phyloP scores from a whole-genome alignment of 92 coral and sea anemone genomes.

The Phenganax stokvisi region DNA sequence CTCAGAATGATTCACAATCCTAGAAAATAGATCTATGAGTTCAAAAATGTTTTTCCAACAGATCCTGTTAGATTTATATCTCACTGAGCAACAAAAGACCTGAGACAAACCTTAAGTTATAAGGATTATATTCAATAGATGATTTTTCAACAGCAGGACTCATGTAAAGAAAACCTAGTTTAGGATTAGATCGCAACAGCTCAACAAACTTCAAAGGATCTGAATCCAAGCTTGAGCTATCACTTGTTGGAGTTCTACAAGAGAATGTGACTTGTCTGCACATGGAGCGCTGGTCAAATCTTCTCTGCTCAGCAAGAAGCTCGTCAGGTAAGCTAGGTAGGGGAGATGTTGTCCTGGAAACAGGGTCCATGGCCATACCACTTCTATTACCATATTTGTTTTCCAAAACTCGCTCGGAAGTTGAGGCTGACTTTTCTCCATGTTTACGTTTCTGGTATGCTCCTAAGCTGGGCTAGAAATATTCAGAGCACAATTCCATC shows the following conservation, averaged over 20 bases:
- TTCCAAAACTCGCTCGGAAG: background rate
- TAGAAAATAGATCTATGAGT: conserved; percentile 14
- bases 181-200: conserved; percentile 67
- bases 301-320: conserved; percentile 62
- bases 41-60: background rate
- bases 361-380: conserved; percentile 60
- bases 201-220: conserved; percentile 77
- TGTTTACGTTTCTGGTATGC: conserved; percentile 43
- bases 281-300: conserved; percentile 54
- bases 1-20: conserved; percentile 87
- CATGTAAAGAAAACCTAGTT: conserved; percentile 86
- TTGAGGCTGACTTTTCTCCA: background rate
- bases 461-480: conserved; percentile 23
- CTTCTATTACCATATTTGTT: conserved; percentile 16
- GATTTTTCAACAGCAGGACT: conserved; percentile 94
- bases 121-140: conserved; percentile 90
- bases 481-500: background rate
- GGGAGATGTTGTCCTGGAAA: conserved; percentile 76
- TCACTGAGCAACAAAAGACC: background rate
- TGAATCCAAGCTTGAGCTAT: conserved; percentile 33
- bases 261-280: conserved; percentile 52
- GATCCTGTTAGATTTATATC: background rate
- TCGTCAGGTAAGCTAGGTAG: conserved; percentile 79
- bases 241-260: conserved; percentile 40
- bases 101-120: conserved; percentile 83